Conservation (phyloP, 2,888 invertebrate species). For the Endotricha flammealis region DNA sequence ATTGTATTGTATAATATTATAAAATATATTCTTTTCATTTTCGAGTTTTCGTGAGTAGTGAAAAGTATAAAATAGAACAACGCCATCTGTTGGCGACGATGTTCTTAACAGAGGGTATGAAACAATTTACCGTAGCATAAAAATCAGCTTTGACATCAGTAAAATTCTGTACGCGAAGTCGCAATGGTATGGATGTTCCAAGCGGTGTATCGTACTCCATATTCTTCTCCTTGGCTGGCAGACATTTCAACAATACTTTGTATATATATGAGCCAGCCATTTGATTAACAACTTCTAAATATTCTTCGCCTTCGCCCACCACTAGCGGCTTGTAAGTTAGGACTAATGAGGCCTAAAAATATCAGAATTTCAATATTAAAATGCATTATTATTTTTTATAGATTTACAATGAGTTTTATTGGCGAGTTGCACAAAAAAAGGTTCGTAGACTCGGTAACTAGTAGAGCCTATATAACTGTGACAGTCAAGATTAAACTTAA, state of each 20-base stretch:
- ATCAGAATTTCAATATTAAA: neutral
- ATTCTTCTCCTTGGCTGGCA: conserved; percentile 59
- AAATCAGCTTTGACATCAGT: conserved; percentile 47
- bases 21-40: too few species aligned
- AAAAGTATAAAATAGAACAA: too few species aligned
- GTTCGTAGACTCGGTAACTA: too few species aligned
- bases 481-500: too few species aligned
- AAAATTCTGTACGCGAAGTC: conserved; percentile 58
- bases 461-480: too few species aligned
- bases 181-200: conserved; percentile 47
- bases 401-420: too few species aligned
- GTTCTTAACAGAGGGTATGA: too few species aligned
- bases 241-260: conserved; percentile 49
- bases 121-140: conserved; percentile 35
- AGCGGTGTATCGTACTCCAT: conserved; percentile 46
- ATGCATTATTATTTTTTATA: too few species aligned
- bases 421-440: too few species aligned
- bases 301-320: conserved; percentile 49
- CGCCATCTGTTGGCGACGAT: too few species aligned
- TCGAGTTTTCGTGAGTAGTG: too few species aligned
- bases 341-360: conserved; percentile 43
- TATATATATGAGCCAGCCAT: conserved; percentile 54
- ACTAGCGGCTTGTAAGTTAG: conserved; percentile 61
- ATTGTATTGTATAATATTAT: too few species aligned
- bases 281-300: conserved; percentile 47